Evolutionary conservation across 2,888 invertebrate genomes (phyloP), one percentile per base, ranked within the genome.

Genomic region (Pseudeuparius sepicola): DNA sequence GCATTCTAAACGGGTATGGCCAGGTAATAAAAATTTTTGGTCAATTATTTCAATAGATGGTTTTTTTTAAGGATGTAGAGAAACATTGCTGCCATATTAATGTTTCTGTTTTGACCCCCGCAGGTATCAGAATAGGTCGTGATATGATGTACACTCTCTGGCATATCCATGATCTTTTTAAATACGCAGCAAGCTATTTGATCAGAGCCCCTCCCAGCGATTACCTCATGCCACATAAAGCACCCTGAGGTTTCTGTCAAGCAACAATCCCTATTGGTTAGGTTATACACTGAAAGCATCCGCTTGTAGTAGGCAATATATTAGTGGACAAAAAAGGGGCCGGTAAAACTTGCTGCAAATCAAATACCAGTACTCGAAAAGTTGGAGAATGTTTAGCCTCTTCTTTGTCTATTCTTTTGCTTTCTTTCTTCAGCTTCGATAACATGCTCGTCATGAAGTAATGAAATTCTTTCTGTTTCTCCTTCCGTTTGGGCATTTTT

Each of bases 31-130:
- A 33, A 42, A 47, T 32, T 45, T 47, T 24, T 44, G 44, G 31
- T 47, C 40, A 5, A 46, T 38, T 10, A 33, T 42, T 9, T 11
- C 3, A 10, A 34, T 6, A 4, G 10, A 13, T 2, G 18, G 9
- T 6, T 14, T 20, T 13, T 9, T 4, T n/a, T n/a, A n/a, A n/a
- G n/a, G n/a, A n/a, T n/a, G n/a, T n/a, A n/a, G n/a, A n/a, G n/a
- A n/a, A n/a, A 41, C 46, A 48, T 48, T 14, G 32, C 25, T 17
- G 41, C 39, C 37, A 49, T 42, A 26, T 41, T 43, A 17, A 43
- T 40, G 23, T 47, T 44, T 18, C 40, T 37, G 23, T 47, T 48
- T 40, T 48, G 45, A 10, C 44, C 46, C 4, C 44, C 44, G 39
- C 44, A 47, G 29, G 40, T 41, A 18, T 47, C 46, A 10, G 45